A percentile compares a stretch with the other conserved stretches of the same genome.
Conservation (phyloP, 2,888 invertebrate species). For the Polia nebulosa region DNA sequence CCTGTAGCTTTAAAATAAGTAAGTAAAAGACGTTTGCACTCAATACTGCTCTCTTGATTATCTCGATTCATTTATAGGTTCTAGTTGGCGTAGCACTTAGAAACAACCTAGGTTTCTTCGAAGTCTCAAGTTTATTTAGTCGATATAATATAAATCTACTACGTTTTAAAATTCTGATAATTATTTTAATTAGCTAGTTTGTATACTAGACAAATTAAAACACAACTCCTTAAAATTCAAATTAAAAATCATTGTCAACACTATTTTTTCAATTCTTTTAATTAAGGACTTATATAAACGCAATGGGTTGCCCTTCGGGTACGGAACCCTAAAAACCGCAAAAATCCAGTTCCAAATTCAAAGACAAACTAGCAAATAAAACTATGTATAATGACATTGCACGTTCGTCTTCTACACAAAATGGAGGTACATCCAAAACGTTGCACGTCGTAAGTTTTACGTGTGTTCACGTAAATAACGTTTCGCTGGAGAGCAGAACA, state of each 20-base stretch:
- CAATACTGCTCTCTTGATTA: background rate
- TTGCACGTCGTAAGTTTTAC: conserved; percentile 48
- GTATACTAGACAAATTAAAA: no score
- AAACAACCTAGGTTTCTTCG: background rate
- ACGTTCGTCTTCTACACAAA: conserved; percentile 24
- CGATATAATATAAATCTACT: background rate
- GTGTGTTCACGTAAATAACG: conserved; percentile 65
- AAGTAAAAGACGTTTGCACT: no score
- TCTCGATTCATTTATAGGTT: background rate
- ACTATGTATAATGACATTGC: conserved; percentile 24
- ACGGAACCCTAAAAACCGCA: background rate
- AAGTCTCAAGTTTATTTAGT: background rate
- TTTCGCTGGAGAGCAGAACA: conserved; percentile 53
- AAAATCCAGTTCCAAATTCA: background rate
- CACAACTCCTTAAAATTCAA: no score
- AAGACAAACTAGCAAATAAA: conserved; percentile 1
- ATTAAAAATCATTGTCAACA: no score
- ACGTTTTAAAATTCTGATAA: background rate
- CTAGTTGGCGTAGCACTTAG: background rate
- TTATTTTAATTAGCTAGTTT: background rate
- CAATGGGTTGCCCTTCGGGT: no score
- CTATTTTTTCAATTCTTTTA: no score
- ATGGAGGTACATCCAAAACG: conserved; percentile 31
- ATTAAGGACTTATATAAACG: no score
- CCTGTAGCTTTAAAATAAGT: no score